Percentiles rank a stretch among this genome's conserved stretches.
Conservation (phyloP, 2,888 invertebrate genomes). For the Trilocha varians region DNA sequence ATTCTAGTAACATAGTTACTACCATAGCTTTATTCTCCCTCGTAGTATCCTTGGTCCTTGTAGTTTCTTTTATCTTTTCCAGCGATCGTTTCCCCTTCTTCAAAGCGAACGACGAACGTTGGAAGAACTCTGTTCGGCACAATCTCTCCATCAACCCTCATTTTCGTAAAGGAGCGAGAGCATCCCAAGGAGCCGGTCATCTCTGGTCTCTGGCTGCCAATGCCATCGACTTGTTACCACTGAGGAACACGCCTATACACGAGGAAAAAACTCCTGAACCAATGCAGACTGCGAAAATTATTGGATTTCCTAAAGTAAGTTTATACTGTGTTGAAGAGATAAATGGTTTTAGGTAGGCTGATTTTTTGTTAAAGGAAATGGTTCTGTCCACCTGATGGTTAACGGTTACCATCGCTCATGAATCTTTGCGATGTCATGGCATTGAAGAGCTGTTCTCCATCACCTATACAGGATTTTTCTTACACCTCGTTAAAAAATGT, state of each 20-base stretch:
- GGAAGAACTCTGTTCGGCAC: conserved; percentile 94
- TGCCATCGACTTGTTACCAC: conserved; percentile 57
- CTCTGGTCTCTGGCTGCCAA: conserved; percentile 87
- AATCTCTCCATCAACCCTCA: conserved; percentile 94
- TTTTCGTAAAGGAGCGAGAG: conserved; percentile 88
- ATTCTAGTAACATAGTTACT: too few relatives aligned
- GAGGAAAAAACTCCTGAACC: conserved; percentile 29
- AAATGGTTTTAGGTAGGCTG: too few relatives aligned
- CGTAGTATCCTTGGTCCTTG: not conserved
- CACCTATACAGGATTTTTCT: too few relatives aligned
- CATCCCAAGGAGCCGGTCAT: conserved; percentile 90
- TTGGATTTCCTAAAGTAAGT: conserved; percentile 55
- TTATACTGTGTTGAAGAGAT: too few relatives aligned
- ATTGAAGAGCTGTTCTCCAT: too few relatives aligned
- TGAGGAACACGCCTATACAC: conserved; percentile 32
- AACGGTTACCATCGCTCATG: too few relatives aligned
- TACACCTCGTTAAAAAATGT: too few relatives aligned
- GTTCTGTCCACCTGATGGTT: too few relatives aligned
- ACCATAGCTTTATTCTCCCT: too few relatives aligned
- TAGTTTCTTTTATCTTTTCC: conserved; percentile 22
- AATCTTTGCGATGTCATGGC: too few relatives aligned
- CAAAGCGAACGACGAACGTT: conserved; percentile 91
- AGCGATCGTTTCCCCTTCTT: conserved; percentile 92
- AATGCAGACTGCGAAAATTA: conserved; percentile 25
- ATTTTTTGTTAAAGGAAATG: too few relatives aligned